Base-by-base conservation (phyloP, 2,797 vertebrate species). In the Dermochelys coriacea region DNA sequence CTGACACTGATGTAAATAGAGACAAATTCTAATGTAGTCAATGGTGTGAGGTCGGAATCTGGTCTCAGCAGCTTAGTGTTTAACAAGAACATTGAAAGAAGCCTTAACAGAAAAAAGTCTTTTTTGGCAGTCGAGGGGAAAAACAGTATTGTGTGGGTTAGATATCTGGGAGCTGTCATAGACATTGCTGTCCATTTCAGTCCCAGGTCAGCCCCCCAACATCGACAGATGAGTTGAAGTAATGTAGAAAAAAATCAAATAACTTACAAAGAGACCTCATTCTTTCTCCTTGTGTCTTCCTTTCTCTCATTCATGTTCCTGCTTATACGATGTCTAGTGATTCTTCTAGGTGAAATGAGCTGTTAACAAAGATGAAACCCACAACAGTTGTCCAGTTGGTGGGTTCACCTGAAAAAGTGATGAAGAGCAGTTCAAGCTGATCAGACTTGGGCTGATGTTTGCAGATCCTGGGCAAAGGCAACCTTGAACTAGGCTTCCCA, bases 101-200 rank as follows among this genome's bases (percentile, higher is more conserved):
- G 79, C 83, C 37, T 90, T 95, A 93, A 90, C 87, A 86, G 74
- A 91, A 14, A 80, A 87, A 95, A 61, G 11, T 87, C 55, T 86
- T 93, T 93, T 88, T 49, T 54, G 11, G 9, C 79, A 52, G 71
- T 93, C 80, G 81, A 88, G 57, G 93, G 64, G 14, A 47, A 77
- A 90, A 90, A 86, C 54, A 88, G 34, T 47, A 84, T 71, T 91
- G 86, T 80, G 52, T 49, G 64, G 80, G 86, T 90, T 89, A 91
- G 41, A 31, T 89, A 87, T 94, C 93, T 90, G 50, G 75, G 25
- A 89, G 34, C 31, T 94, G 8, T 95, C 52, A 23, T 52, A 54
- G 80, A 78, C 91, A 55, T 79, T 91, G 51, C 34, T 98, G 98
- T 98, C 98, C 97, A 98, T 98, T 98, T 98, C 97, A 98, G 97